These are phyloP conservation scores for Eucera pruinosa DNA, from an alignment of 2,888 invertebrate genomes.

Conservation along the genomic window DNA sequence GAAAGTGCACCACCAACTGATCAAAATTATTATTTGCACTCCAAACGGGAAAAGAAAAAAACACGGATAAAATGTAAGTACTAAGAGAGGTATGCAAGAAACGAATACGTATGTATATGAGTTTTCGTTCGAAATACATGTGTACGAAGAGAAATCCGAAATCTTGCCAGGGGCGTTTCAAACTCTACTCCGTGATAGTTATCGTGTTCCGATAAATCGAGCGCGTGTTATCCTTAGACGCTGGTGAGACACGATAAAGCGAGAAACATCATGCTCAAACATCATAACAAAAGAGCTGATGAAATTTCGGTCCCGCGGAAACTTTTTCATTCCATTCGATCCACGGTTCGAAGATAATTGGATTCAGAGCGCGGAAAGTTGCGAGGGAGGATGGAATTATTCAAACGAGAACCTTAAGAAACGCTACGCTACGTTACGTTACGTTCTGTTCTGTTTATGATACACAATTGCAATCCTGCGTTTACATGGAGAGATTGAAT, in stretches of 20 bases:
- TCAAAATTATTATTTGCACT: not conserved
- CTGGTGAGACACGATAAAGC: slow-evolving; percentile 56
- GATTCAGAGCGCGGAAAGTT: not conserved
- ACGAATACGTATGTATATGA: slow-evolving; percentile 42
- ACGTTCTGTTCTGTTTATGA: not conserved
- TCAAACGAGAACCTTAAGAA: slow-evolving; percentile 12
- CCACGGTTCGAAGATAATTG: slow-evolving; percentile 3
- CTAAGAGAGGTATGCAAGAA: slow-evolving; percentile 28
- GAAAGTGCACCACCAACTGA: no score
- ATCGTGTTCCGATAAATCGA: slow-evolving; percentile 71
- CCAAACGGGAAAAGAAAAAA: not conserved
- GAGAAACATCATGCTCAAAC: slow-evolving; percentile 53
- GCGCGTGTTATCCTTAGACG: slow-evolving; percentile 70
- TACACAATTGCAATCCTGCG: not conserved
- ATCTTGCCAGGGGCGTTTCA: slow-evolving; percentile 66
- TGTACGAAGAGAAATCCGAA: slow-evolving; percentile 58
- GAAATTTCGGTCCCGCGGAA: slow-evolving; percentile 9
- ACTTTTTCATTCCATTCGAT: not conserved
- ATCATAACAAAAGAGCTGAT: slow-evolving; percentile 50
- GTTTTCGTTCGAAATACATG: slow-evolving; percentile 51
- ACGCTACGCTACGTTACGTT: not conserved
- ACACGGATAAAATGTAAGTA: no score
- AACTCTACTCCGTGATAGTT: slow-evolving; percentile 69
- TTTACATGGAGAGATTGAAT: not conserved
- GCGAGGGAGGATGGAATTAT: slow-evolving; percentile 5